These are phyloP conservation scores for Gobio occitaniae DNA, from an alignment of 2,797 vertebrate genomes.

Conservation along the genomic window DNA sequence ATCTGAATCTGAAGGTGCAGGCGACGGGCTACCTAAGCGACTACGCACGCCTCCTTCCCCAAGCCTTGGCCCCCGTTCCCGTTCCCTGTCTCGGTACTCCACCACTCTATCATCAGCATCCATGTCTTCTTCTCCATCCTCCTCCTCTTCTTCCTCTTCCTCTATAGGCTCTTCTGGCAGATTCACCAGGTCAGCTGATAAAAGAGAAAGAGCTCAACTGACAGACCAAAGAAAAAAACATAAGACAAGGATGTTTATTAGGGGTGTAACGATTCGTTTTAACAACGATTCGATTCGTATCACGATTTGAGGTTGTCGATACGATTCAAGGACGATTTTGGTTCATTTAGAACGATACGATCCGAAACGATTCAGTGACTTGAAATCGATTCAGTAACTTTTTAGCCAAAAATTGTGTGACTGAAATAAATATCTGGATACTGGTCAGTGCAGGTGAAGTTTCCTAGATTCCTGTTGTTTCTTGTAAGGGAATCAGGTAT, in stretches of 20 bases:
- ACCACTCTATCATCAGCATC: slow-evolving; percentile 94
- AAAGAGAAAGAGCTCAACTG: neutral
- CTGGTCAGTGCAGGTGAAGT: too few relatives aligned
- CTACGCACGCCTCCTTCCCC: slow-evolving; percentile 75
- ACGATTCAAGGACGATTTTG: too few relatives aligned
- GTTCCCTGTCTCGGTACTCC: slow-evolving; percentile 84
- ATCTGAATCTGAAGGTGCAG: slow-evolving; percentile 89
- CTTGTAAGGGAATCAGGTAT: too few relatives aligned
- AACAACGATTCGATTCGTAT: too few relatives aligned
- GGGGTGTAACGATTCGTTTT: too few relatives aligned
- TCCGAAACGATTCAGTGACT: too few relatives aligned
- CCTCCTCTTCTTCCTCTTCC: slow-evolving; percentile 85
- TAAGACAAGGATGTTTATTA: neutral
- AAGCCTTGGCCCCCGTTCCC: slow-evolving; percentile 71
- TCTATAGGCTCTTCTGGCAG: slow-evolving; percentile 93
- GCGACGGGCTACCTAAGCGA: slow-evolving; percentile 68
- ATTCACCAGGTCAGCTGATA: slow-evolving; percentile 88
- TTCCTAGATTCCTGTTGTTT: too few relatives aligned
- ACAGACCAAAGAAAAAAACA: neutral
- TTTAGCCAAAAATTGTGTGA: too few relatives aligned
- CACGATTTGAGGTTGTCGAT: too few relatives aligned
- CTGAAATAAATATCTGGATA: too few relatives aligned
- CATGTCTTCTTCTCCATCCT: slow-evolving; percentile 90
- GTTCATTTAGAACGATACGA: too few relatives aligned
- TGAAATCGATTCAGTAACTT: too few relatives aligned